Base-by-base conservation (phyloP, 2,113 vertebrate genomes). In the Naja naja region DNA sequence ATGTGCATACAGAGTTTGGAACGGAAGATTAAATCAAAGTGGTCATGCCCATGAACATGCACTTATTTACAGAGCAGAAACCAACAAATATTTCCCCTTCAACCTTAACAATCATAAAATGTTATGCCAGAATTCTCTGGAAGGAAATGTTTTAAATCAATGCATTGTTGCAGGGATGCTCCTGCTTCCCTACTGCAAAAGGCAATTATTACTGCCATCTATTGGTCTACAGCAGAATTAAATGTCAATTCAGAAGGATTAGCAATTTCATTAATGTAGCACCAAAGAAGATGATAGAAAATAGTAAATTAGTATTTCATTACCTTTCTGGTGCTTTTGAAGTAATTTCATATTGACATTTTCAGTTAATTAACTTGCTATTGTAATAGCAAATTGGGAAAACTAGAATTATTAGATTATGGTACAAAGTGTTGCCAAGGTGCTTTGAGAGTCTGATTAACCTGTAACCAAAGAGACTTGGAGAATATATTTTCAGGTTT, bases 201-300 rank as follows among this genome's bases (percentile, higher is more conserved):
- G 5, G 55, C n/a, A 30, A 94, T 95, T 95, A 55, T 52, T 94
- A 91, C 91, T 93, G 94, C 92, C 96, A 95, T 85, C 95, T 96
- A 58, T 95, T 93, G 95, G 90, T 74, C 49, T 0, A 3, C 54
- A 34, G 52, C 3, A 81, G 93, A 93, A 91, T 0, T 49, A 22
- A 92, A 85, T 58, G n/a, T 25, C 49, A 85, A 47, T 88, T 45
- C 7, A 39, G 14, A 27, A 3, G 87, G 92, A 56, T 12, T 30
- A n/a, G 55, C 25, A 45, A 3, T 58, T 56, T 22, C n/a, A 3
- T 86, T 85, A 69, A 1, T 14, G 89, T 39, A 89, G 1, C 30
- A 27, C 14, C 9, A 88, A 34, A 94, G 5, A 1, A 95, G 0
- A 18, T 87, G 92, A 64, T 25, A 58, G 7, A 8, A 58, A 4